Conservation (phyloP, 2,888 invertebrate genomes). For the Metalampra italica region DNA sequence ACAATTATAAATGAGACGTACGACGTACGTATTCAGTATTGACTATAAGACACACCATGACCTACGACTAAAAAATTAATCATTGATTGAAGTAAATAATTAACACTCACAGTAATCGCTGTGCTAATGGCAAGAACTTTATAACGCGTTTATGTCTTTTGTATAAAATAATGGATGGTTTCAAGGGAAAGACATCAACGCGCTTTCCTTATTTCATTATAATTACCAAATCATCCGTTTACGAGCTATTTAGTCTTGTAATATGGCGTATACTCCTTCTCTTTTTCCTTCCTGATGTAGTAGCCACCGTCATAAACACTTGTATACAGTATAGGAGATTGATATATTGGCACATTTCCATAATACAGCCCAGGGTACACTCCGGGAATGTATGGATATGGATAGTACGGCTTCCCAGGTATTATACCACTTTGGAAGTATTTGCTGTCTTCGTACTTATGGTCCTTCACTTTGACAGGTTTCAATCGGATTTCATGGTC, state of each 20-base stretch:
- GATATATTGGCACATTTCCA: conserved; percentile 26
- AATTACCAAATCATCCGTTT: too few relatives aligned
- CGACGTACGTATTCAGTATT: too few relatives aligned
- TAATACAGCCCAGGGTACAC: conserved; percentile 42
- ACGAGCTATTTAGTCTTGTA: not conserved
- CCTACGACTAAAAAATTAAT: too few relatives aligned
- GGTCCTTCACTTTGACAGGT: conserved; percentile 24
- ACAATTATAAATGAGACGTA: too few relatives aligned
- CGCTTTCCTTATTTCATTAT: too few relatives aligned
- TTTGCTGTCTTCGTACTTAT: conserved; percentile 38
- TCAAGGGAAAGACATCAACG: too few relatives aligned
- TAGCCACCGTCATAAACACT: conserved; percentile 25
- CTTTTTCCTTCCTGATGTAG: conserved; percentile 36
- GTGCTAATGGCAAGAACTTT: too few relatives aligned
- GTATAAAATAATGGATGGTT: too few relatives aligned
- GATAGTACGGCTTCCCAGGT: conserved; percentile 26
- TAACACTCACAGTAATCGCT: too few relatives aligned
- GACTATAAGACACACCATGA: too few relatives aligned
- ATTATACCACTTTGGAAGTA: conserved; percentile 18
- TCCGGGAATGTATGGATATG: conserved; percentile 28
- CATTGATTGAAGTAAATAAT: too few relatives aligned
- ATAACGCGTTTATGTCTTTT: too few relatives aligned
- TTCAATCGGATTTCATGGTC: conserved; percentile 27
- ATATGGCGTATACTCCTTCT: conserved; percentile 16
- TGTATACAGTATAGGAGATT: conserved; percentile 26